Conservation (phyloP, 23 tunicate species). For the Ascidia mentula region DNA sequence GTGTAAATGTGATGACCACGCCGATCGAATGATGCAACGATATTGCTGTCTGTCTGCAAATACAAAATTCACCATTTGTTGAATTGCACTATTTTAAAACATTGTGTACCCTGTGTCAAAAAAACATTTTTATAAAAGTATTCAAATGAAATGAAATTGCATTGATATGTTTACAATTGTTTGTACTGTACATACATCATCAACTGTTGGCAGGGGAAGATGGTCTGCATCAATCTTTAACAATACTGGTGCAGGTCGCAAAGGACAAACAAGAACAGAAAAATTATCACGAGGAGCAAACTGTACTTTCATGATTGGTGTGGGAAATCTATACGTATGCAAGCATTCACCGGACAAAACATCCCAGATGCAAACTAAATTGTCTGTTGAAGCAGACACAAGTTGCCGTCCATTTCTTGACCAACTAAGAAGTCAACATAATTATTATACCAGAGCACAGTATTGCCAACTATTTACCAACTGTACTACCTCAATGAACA, state of each 20-base stretch:
- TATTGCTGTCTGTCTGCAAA: slow-evolving; percentile 39
- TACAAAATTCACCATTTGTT: neutral
- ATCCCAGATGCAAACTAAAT: slow-evolving; percentile 97
- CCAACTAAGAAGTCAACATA: slow-evolving; percentile 41
- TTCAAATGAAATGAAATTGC: too few relatives aligned
- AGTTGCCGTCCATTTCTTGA: slow-evolving; percentile 86
- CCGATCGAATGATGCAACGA: slow-evolving; percentile 89
- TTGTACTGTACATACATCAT: slow-evolving; percentile 16
- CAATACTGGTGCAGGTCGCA: slow-evolving; percentile 78
- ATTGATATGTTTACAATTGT: neutral
- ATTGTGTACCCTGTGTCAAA: neutral
- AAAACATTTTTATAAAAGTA: too few relatives aligned
- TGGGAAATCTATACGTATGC: slow-evolving; percentile 82
- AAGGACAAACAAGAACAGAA: slow-evolving; percentile 73
- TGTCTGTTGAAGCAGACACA: slow-evolving; percentile 94
- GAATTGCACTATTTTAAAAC: too few relatives aligned
- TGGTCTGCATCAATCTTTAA: slow-evolving; percentile 42
- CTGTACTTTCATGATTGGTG: slow-evolving; percentile 83
- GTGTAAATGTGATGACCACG: slow-evolving; percentile 77
- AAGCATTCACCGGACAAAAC: slow-evolving; percentile 89
- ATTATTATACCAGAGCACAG: neutral
- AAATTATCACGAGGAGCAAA: slow-evolving; percentile 76
- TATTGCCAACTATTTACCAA: neutral
- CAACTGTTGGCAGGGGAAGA: slow-evolving; percentile 39
- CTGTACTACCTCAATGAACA: slow-evolving; percentile 55